phyloP scores from a whole-genome alignment of 1,140 invertebrate species.

The Drosophila guanche region DNA sequence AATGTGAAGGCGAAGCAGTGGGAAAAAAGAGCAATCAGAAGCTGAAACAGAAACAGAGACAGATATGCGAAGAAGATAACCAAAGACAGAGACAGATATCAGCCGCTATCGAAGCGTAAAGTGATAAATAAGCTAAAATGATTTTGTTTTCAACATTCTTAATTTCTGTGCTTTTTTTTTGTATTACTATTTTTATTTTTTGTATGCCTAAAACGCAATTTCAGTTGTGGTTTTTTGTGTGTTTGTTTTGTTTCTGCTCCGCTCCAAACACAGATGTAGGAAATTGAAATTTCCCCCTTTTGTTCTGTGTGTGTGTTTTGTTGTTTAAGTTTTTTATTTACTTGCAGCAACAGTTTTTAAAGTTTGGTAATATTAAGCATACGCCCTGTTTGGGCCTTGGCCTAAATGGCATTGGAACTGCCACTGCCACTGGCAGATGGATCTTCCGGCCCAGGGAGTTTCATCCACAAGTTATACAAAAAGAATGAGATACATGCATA shows the following conservation, averaged over 20 bases:
- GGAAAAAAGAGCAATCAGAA: constrained; percentile 3
- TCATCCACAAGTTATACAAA: constrained; percentile 29
- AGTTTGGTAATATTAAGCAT: constrained; percentile 40
- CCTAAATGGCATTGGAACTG: constrained; percentile 22
- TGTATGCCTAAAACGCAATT: constrained; percentile 65
- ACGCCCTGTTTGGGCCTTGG: constrained; percentile 36
- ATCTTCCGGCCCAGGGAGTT: constrained; percentile 14
- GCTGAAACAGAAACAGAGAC: neutral
- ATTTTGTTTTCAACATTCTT: constrained; percentile 43
- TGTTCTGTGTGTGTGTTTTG: neutral
- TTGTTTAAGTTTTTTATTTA: constrained; percentile 26
- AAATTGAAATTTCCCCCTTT: constrained; percentile 33
- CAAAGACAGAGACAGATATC: constrained; percentile 55
- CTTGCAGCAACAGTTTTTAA: constrained; percentile 3
- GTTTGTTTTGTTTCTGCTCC: constrained; percentile 19
- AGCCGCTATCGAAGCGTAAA: constrained; percentile 67
- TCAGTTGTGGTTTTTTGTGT: constrained; percentile 21
- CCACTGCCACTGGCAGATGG: no score
- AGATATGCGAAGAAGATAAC: constrained; percentile 7
- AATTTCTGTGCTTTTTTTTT: neutral
- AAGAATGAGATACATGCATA: constrained; percentile 42
- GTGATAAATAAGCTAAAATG: constrained; percentile 78
- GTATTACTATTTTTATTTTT: constrained; percentile 25
- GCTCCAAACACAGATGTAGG: constrained; percentile 35
- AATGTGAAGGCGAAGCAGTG: constrained; percentile 8